Evolutionary conservation across 2,113 vertebrate genomes (phyloP).

Genomic region (Dipodomys stephensi): DNA sequence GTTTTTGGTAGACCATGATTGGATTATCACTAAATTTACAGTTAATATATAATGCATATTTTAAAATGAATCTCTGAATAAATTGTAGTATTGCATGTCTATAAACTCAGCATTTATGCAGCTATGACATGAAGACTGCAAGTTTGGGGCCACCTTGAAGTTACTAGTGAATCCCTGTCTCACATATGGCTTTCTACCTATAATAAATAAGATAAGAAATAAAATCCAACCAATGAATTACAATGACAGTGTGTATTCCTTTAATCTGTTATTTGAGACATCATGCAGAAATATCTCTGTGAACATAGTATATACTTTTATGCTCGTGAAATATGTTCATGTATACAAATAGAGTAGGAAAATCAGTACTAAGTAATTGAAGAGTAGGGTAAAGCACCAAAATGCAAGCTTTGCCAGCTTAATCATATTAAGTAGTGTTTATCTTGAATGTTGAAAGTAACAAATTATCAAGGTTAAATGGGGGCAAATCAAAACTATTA

Average conservation of each 20-base stretch:
- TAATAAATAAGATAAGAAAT: not conserved
- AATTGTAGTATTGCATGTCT: not conserved
- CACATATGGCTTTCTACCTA: not conserved
- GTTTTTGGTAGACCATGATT: not conserved
- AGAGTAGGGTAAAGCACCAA: not conserved
- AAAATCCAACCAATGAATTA: not conserved
- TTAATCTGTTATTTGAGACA: slow-evolving; percentile 39
- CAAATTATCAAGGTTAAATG: slow-evolving; percentile 29
- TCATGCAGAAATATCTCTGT: not conserved
- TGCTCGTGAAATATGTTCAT: not conserved
- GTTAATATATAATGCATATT: not conserved
- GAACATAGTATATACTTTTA: not conserved
- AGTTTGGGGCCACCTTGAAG: not conserved
- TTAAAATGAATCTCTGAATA: not conserved
- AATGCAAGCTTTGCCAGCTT: slow-evolving; percentile 11
- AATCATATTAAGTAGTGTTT: slow-evolving; percentile 41
- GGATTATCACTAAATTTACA: not conserved
- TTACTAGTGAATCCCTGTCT: not conserved
- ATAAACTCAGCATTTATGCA: not conserved
- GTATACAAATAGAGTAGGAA: slow-evolving; percentile 13
- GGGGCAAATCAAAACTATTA: slow-evolving; percentile 6
- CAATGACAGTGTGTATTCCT: not conserved
- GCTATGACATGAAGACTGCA: not conserved
- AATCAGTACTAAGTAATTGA: not conserved
- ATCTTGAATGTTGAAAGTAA: slow-evolving; percentile 3